Base-by-base conservation (phyloP, 2,888 invertebrate species). In the Drosophila algonquin region DNA sequence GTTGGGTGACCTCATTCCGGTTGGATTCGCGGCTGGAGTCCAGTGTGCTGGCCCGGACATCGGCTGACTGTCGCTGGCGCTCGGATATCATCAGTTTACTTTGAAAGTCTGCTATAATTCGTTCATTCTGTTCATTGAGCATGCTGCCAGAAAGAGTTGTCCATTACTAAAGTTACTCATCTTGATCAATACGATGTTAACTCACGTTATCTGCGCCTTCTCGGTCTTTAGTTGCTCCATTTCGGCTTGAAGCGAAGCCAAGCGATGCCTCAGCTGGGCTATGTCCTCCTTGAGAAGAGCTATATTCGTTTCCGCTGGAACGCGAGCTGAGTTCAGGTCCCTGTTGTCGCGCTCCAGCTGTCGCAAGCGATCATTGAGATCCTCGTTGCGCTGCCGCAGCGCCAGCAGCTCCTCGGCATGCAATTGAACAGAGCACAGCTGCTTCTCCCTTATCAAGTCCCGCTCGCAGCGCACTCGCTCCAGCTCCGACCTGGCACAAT, bases 51-150 rank as follows among this genome's bases (percentile, higher is more conserved):
- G 94, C 93, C 35, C 93, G 94, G 57, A 94, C 94, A 89, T 94
- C 94, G 9, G 94, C 93, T 63, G 93, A 91, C 73, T 93, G 93
- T 10, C 95, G 90, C 90, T 96, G 95, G 30, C 93, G 94, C 90
- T 96, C 95, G 12, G 94, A 92, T 75, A 94, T 93, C 47, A 94
- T 87, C 45, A 96, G 90, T 91, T 96, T 95, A 89, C 93, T 94
- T 90, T 96, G 96, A 63, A 95, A 93, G 77, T 96, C 95, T 61
- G 93, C 93, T 69, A 95, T 93, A 51, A 95, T 94, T 83, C 95
- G 94, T 91, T 96, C 96, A 5, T 96, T 95, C 93, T 96, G 96
- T 82, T 96, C 94, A 86, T 96, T 96, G 55, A 96, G 93, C 76
- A 95, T 94, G 91, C 96, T 96, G 62, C 24, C 0, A 2, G 56